Base-by-base conservation (phyloP, 2,888 invertebrate species). In the Seira musarum region DNA sequence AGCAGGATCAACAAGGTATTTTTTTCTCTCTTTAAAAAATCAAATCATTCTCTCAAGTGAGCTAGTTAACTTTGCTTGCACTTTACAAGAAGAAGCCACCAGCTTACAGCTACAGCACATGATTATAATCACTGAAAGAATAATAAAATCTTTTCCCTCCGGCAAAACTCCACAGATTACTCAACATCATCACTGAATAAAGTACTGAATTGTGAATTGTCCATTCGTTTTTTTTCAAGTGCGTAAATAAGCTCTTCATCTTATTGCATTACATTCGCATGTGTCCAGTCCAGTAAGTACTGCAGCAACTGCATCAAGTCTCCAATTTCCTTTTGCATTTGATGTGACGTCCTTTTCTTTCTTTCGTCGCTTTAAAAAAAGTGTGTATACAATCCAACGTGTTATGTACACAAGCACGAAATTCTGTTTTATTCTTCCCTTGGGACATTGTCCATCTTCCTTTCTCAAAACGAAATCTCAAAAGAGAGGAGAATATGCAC, bases 81-180 rank as follows among this genome's bases (percentile, higher is more conserved):
- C 69, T 79, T 79, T 79, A 68, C 79, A 72, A 66, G 3, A 40
- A 71, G 70, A 67, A 66, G 68, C 61, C 61, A 61, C 61, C 61
- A 61, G 30, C n/a, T n/a, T n/a, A n/a, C 21, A 21, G 19, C 80
- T 8, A 30, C 2, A 30, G 3, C 80, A 80, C 80, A 80, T 75
- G 80, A 80, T 80, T 80, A 75, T 80, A 80, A 80, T 80, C 80
- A 80, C 80, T 80, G 80, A 80, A 80, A 75, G 80, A 70, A 61
- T 61, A 76, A 68, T 69, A 76, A 80, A 80, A 80, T 75, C 70
- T 69, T 75, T 80, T 35, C 66, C 80, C 75, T 75, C 70, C 70
- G 49, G 71, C 75, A 66, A n/a, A 75, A 75, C 64, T 66, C 30
- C 30, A 30, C 60, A 67, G 80, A 80, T 80, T 80, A 75, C 71